Evolutionary conservation across 2,888 invertebrate species (phyloP).

Genomic region (Drosophila anomalata): DNA sequence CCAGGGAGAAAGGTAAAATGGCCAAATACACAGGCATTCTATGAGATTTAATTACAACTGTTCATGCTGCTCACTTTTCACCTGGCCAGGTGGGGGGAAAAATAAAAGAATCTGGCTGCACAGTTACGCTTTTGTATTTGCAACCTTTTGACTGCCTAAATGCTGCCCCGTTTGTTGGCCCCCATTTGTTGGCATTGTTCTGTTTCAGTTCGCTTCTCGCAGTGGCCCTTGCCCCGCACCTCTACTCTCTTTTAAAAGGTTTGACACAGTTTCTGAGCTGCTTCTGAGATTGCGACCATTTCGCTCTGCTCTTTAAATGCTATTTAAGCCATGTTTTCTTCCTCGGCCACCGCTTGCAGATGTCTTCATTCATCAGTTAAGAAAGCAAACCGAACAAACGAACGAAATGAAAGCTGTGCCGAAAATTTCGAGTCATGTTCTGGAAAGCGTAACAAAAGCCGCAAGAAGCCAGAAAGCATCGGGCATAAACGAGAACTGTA

Average conservation of each 20-base stretch:
- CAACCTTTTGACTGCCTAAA: constrained; percentile 58
- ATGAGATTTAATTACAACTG: constrained; percentile 69
- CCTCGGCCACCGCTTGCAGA: constrained; percentile 26
- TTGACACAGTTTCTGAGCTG: constrained; percentile 73
- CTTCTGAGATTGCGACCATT: constrained; percentile 57
- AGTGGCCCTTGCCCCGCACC: constrained; percentile 11
- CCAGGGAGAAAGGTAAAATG: constrained; percentile 41
- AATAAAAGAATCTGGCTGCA: constrained; percentile 42
- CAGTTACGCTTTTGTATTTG: constrained; percentile 72
- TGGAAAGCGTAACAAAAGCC: constrained; percentile 74
- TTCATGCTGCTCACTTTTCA: constrained; percentile 28
- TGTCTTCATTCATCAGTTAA: constrained; percentile 51
- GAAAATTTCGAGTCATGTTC: constrained; percentile 71
- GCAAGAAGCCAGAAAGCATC: constrained; percentile 38
- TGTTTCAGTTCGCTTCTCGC: constrained; percentile 33
- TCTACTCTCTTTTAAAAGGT: constrained; percentile 72
- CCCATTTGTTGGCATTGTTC: constrained; percentile 69
- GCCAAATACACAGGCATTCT: constrained; percentile 52
- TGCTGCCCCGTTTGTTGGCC: constrained; percentile 65
- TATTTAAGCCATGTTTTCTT: constrained; percentile 55
- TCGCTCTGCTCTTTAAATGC: constrained; percentile 65
- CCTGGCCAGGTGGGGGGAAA: constrained; percentile 7
- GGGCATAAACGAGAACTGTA: constrained; percentile 54
- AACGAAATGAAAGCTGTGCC: constrained; percentile 64
- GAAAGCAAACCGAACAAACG: constrained; percentile 50